Evolutionary conservation across 2,113 vertebrate genomes (phyloP).

Genomic region (Chionis minor): DNA sequence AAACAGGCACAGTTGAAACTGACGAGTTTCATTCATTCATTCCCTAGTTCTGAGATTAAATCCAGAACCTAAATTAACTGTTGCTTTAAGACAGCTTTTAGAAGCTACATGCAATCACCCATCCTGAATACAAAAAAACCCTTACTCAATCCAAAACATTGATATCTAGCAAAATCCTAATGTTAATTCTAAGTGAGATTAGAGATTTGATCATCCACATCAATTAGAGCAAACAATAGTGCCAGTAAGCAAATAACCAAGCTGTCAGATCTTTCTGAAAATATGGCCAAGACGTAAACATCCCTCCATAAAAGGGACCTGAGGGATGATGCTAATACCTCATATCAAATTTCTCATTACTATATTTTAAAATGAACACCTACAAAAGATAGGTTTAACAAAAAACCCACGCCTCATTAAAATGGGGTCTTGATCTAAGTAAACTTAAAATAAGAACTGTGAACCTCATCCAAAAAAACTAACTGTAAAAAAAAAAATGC

Average conservation of each 20-base stretch:
- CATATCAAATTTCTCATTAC: no score
- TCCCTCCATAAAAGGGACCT: no score
- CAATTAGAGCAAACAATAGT: neutral
- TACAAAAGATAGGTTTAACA: no score
- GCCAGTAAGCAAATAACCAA: no score
- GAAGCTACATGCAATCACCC: neutral
- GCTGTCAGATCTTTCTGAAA: no score
- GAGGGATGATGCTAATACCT: no score
- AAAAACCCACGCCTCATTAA: no score
- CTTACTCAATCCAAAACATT: neutral
- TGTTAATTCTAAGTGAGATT: neutral
- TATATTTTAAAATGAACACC: no score
- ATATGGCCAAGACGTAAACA: no score
- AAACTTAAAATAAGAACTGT: neutral
- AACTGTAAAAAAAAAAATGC: neutral
- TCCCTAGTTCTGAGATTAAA: neutral
- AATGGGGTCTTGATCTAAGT: no score
- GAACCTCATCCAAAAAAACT: neutral
- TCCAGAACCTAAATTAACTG: neutral
- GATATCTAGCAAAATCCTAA: neutral
- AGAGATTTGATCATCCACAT: neutral
- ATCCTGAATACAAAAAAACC: neutral
- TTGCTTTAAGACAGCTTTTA: conserved; percentile 2
- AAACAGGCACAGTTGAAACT: neutral
- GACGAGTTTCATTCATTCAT: neutral